phyloP scores from a whole-genome alignment of 2,888 invertebrate species.

The Plemyria rubiginata region DNA sequence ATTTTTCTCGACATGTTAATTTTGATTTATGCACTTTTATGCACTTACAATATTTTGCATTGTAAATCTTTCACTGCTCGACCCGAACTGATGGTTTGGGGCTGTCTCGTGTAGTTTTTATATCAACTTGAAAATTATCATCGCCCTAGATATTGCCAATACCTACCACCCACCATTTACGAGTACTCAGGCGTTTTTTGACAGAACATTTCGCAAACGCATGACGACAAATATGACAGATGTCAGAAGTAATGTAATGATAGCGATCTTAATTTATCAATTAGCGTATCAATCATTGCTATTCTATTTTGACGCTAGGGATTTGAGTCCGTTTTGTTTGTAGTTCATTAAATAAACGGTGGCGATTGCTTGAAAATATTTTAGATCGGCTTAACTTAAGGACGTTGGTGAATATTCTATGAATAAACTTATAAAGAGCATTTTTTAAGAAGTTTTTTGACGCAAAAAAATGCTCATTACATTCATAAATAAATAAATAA shows the following conservation, averaged over 20 bases:
- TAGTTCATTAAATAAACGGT: background rate
- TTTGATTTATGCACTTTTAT: constrained; percentile 7
- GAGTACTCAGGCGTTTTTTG: constrained; percentile 11
- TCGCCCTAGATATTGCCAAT: constrained; percentile 33
- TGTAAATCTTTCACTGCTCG: constrained; percentile 50
- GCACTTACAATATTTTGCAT: constrained; percentile 68
- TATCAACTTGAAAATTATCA: constrained; percentile 37
- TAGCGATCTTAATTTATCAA: constrained; percentile 24
- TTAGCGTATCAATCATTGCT: constrained; percentile 13
- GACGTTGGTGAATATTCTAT: too few relatives aligned
- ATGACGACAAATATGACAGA: constrained; percentile 25
- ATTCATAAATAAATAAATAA: too few relatives aligned
- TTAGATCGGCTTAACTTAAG: too few relatives aligned
- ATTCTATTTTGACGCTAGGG: background rate
- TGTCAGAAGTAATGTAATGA: constrained; percentile 27
- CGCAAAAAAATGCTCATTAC: too few relatives aligned
- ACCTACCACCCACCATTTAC: constrained; percentile 16
- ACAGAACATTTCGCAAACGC: constrained; percentile 23
- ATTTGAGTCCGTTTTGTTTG: background rate
- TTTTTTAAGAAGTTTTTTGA: too few relatives aligned
- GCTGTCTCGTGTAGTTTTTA: constrained; percentile 58
- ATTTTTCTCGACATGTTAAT: background rate
- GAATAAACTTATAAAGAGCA: too few relatives aligned
- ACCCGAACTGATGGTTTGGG: constrained; percentile 61
- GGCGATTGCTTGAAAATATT: too few relatives aligned